Conservation (phyloP, 2,888 invertebrate species). For the Hoplodrina ambigua region DNA sequence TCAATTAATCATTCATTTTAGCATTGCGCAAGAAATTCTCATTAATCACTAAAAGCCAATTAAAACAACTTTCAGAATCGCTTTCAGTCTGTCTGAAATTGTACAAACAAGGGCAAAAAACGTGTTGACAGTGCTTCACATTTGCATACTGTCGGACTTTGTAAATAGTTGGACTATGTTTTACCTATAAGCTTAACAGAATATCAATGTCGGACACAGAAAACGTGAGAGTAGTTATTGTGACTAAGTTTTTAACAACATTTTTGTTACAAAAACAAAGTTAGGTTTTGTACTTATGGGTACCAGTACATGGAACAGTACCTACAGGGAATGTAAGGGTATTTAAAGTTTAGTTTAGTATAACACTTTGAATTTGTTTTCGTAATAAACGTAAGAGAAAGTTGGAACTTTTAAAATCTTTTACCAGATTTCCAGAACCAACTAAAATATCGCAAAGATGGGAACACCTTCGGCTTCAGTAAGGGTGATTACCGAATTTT, state of each 20-base stretch:
- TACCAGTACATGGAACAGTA: no score
- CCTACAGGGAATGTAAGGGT: no score
- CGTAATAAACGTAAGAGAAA: no score
- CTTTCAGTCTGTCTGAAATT: conserved; percentile 23
- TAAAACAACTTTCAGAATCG: conserved; percentile 34
- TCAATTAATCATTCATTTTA: background rate
- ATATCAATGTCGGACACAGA: background rate
- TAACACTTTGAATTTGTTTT: no score
- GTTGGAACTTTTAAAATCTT: no score
- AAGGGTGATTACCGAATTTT: no score
- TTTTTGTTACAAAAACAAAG: background rate
- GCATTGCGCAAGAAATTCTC: background rate
- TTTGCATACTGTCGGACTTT: conserved; percentile 28
- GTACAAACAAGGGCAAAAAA: conserved; percentile 36
- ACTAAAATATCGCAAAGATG: no score
- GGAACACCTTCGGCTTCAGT: no score
- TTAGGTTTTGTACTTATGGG: background rate
- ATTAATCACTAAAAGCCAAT: background rate
- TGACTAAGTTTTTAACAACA: conserved; percentile 1
- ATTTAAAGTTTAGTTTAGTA: no score
- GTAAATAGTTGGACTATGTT: conserved; percentile 29
- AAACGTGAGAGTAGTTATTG: conserved; percentile 14
- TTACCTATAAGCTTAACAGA: conserved; percentile 11
- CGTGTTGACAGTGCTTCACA: conserved; percentile 38
- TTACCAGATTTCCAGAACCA: no score